phyloP scores from a whole-genome alignment of 2,113 vertebrate species.

The Oplegnathus fasciatus region DNA sequence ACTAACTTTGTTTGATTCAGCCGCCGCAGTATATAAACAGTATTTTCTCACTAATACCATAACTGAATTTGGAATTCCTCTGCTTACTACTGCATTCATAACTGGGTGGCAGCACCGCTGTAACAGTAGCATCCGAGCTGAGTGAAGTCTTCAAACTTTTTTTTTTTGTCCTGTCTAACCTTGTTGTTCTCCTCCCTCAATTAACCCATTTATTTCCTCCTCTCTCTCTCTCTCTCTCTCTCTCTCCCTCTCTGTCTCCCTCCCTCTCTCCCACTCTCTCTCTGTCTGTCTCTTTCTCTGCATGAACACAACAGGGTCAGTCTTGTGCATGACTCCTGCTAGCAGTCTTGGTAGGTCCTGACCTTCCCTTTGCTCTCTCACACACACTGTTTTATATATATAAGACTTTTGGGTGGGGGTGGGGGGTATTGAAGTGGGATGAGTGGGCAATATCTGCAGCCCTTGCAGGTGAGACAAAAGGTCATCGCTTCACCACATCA shows the following conservation, averaged over 20 bases:
- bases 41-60: slow-evolving; percentile 16
- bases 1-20: neutral
- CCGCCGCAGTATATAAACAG: neutral
- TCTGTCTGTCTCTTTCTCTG: slow-evolving; percentile 79
- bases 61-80: neutral
- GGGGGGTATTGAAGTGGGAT: neutral
- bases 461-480: slow-evolving; percentile 78
- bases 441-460: slow-evolving; percentile 36
- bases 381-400: slow-evolving; percentile 57
- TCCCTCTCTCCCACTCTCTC: slow-evolving; percentile 35
- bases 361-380: slow-evolving; percentile 87
- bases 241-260: slow-evolving; percentile 29
- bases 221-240: slow-evolving; percentile 52
- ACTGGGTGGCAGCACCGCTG: slow-evolving; percentile 23
- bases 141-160: slow-evolving; percentile 37
- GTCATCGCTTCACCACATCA: neutral
- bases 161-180: slow-evolving; percentile 73
- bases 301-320: slow-evolving; percentile 95
- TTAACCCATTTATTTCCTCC: slow-evolving; percentile 76
- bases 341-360: slow-evolving; percentile 99
- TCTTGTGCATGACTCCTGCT: slow-evolving; percentile 99
- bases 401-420: neutral
- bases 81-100: slow-evolving; percentile 50
- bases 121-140: slow-evolving; percentile 45
- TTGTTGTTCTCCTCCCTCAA: slow-evolving; percentile 76